phyloP scores from a whole-genome alignment of 2,797 vertebrate genomes.

The Micromesistius poutassou region DNA sequence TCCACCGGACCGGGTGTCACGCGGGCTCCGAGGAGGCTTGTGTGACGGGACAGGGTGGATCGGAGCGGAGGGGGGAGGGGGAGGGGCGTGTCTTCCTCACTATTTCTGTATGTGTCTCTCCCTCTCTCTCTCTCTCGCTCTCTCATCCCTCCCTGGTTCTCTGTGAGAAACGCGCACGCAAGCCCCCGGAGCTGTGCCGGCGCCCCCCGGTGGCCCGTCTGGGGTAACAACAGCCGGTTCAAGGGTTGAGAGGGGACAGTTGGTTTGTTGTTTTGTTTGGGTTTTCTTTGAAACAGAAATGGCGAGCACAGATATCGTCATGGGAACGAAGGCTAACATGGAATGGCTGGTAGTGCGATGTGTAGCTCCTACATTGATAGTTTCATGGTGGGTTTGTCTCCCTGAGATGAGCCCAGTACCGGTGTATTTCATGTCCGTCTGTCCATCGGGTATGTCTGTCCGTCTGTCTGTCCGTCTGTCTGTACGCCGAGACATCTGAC shows the following conservation, averaged over 20 bases:
- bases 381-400: constrained; percentile 65
- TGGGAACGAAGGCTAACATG: constrained; percentile 45
- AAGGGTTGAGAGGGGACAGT: constrained; percentile 17
- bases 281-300: background rate
- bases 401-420: constrained; percentile 56
- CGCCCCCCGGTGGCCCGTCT: constrained; percentile 50
- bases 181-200: constrained; percentile 28
- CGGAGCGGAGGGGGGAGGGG: background rate
- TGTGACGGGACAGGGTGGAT: background rate
- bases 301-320: background rate
- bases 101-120: background rate
- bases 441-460: constrained; percentile 43
- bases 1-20: background rate
- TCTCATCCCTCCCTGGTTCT: constrained; percentile 36
- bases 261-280: constrained; percentile 23
- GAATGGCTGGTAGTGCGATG: constrained; percentile 58
- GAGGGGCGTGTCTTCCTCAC: constrained; percentile 2
- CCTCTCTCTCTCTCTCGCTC: constrained; percentile 17
- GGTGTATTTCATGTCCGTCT: constrained; percentile 60
- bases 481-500: constrained; percentile 43
- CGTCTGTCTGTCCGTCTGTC: constrained; percentile 58
- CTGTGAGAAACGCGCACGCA: constrained; percentile 42
- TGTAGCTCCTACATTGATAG: constrained; percentile 66
- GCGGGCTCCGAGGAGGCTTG: background rate
- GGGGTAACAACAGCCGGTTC: constrained; percentile 40